Conservation (phyloP, 2,888 invertebrate species). For the Caradrina kadenii region DNA sequence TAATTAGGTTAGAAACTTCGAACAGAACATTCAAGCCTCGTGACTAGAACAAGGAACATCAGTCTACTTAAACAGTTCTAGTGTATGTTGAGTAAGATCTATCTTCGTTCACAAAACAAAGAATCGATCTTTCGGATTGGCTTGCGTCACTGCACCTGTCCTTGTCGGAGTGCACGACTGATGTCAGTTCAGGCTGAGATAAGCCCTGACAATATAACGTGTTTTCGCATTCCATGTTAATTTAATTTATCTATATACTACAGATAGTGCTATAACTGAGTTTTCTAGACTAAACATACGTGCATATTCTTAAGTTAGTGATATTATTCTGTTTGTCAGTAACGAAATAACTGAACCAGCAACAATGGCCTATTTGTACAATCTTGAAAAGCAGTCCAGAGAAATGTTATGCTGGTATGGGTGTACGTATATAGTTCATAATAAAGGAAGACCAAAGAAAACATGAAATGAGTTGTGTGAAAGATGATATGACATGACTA, state of each 20-base stretch:
- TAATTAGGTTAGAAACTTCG: conserved; percentile 2
- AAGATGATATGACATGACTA: neutral
- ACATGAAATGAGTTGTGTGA: neutral
- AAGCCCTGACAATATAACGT: conserved; percentile 55
- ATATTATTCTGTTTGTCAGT: neutral
- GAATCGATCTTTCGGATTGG: conserved; percentile 54
- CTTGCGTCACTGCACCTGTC: conserved; percentile 53
- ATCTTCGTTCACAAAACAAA: conserved; percentile 58
- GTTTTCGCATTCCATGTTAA: conserved; percentile 51
- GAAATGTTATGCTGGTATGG: neutral
- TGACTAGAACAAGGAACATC: conserved; percentile 18
- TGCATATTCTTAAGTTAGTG: conserved; percentile 11
- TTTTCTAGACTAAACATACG: conserved; percentile 24
- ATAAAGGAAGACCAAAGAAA: neutral
- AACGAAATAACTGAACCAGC: neutral
- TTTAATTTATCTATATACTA: conserved; percentile 44
- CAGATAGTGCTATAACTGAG: conserved; percentile 24
- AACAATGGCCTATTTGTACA: neutral
- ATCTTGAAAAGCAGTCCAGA: neutral
- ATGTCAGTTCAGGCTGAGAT: conserved; percentile 53
- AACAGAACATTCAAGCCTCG: neutral
- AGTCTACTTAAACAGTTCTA: neutral
- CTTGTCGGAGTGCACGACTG: conserved; percentile 54
- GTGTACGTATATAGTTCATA: neutral
- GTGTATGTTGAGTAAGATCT: conserved; percentile 47